A percentile compares a stretch with the other conserved stretches of the same genome.
Conservation (phyloP, 2,888 invertebrate genomes). For the Abscondita cerata region DNA sequence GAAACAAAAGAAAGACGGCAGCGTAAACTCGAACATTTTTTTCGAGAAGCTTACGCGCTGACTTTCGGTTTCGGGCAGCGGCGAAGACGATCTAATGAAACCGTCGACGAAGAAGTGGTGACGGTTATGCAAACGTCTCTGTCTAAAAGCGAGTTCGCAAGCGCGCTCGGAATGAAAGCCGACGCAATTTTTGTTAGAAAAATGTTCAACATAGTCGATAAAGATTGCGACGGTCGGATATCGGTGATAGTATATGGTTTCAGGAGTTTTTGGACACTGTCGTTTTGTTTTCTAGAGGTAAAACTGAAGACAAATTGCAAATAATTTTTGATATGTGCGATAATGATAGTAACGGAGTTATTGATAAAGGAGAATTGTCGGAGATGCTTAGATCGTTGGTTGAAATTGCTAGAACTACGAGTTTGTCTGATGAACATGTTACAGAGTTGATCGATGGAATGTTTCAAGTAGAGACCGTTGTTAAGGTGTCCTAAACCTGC, state of each 20-base stretch:
- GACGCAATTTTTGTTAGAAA: constrained; percentile 95
- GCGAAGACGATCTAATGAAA: constrained; percentile 74
- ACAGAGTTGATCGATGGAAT: constrained; percentile 93
- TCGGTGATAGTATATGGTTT: too few relatives aligned
- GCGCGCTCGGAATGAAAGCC: constrained; percentile 93
- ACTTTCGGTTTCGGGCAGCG: constrained; percentile 92
- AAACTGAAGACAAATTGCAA: constrained; percentile 90
- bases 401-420: constrained; percentile 91
- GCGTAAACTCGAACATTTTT: constrained; percentile 92
- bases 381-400: constrained; percentile 93
- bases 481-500: too few relatives aligned
- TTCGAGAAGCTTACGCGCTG: constrained; percentile 93
- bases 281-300: constrained; percentile 88
- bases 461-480: constrained; percentile 75
- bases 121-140: constrained; percentile 93
- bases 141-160: constrained; percentile 92
- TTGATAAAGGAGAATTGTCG: constrained; percentile 90
- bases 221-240: constrained; percentile 91
- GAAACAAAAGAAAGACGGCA: constrained; percentile 95
- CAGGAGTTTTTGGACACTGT: constrained; percentile 94
- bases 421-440: constrained; percentile 87
- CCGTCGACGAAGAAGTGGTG: constrained; percentile 81
- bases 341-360: constrained; percentile 91
- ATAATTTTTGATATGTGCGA: constrained; percentile 99
- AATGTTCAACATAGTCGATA: constrained; percentile 98